These are phyloP conservation scores for Anas acuta DNA, from an alignment of 2,797 vertebrate species.

Conservation along the genomic window DNA sequence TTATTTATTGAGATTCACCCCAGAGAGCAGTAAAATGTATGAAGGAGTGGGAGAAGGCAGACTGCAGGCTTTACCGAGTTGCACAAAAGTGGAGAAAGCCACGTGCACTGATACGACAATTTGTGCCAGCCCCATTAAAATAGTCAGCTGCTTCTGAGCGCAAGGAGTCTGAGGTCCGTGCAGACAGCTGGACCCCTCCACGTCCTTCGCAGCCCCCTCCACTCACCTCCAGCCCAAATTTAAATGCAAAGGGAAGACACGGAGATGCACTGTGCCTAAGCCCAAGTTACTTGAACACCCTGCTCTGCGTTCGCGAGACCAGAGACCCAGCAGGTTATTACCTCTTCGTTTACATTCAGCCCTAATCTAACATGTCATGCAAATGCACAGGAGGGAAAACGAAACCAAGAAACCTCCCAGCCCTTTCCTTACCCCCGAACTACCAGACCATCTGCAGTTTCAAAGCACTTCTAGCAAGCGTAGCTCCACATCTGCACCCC, in stretches of 20 bases:
- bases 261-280: not conserved
- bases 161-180: not conserved
- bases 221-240: not conserved
- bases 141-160: not conserved
- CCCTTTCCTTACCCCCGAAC: slow-evolving; percentile 39
- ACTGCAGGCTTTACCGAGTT: slow-evolving; percentile 16
- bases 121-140: not conserved
- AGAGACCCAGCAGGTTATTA: slow-evolving; percentile 22
- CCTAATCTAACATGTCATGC: slow-evolving; percentile 67
- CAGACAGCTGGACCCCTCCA: not conserved
- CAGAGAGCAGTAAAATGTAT: slow-evolving; percentile 47
- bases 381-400: slow-evolving; percentile 58
- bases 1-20: slow-evolving; percentile 57
- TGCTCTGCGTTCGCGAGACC: not conserved
- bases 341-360: slow-evolving; percentile 54
- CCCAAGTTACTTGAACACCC: not conserved
- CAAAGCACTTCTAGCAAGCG: slow-evolving; percentile 56
- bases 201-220: not conserved
- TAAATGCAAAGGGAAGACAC: not conserved
- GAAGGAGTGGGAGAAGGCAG: slow-evolving; percentile 25
- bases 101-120: not conserved
- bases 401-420: slow-evolving; percentile 51
- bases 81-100: not conserved
- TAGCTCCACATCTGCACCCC: slow-evolving; percentile 65
- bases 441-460: slow-evolving; percentile 70